phyloP scores from a whole-genome alignment of 2,888 invertebrate species.

The Papilio gigon region DNA sequence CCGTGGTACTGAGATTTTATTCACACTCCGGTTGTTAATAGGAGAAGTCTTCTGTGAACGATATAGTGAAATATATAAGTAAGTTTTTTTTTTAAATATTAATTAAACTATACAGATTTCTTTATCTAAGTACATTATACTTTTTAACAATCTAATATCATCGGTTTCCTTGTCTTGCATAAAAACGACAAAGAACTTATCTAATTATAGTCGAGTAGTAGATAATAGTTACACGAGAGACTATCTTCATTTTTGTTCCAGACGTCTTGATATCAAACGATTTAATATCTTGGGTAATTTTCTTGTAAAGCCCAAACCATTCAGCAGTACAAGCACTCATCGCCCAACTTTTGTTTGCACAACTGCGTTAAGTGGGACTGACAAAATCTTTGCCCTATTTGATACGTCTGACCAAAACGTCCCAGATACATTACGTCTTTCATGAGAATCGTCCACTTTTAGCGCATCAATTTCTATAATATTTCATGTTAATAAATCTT shows the following conservation, averaged over 20 bases:
- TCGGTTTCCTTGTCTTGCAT: not conserved
- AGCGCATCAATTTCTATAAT: not conserved
- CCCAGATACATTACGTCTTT: not conserved
- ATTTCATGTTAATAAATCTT: too few species aligned
- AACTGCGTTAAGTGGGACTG: conserved; percentile 45
- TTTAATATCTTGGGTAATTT: not conserved
- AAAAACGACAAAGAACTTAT: not conserved
- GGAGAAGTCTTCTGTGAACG: conserved; percentile 3
- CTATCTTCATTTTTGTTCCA: not conserved
- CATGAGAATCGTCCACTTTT: not conserved
- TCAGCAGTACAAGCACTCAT: conserved; percentile 52
- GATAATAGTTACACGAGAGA: not conserved
- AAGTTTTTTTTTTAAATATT: not conserved
- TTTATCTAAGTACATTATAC: not conserved
- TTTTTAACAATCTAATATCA: not conserved
- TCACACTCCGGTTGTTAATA: not conserved
- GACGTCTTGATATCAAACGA: not conserved
- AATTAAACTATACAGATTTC: not conserved
- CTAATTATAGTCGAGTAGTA: not conserved
- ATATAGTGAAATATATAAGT: not conserved
- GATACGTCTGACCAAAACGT: not conserved
- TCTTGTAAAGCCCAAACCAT: conserved; percentile 46
- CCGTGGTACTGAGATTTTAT: not conserved
- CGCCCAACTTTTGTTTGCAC: conserved; percentile 51
- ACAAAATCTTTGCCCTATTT: not conserved